These are phyloP conservation scores for Bombus soroeensis DNA, from an alignment of 1,140 invertebrate genomes.

Conservation along the genomic window DNA sequence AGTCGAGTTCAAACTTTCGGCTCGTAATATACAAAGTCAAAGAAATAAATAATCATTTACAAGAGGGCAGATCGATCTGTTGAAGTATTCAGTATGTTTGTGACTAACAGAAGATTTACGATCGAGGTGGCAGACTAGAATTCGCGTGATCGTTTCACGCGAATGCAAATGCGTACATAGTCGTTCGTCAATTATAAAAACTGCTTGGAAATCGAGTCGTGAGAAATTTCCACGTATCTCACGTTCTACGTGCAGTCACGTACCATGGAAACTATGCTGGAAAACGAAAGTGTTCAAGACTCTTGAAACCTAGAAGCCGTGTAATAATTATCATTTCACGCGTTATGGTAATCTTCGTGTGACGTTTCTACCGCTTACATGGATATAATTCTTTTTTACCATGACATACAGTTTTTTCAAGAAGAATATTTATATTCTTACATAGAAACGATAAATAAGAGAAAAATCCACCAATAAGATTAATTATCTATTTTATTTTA, in stretches of 20 bases:
- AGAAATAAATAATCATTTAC: background rate
- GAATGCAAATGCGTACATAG: background rate
- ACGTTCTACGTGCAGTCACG: background rate
- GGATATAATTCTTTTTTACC: background rate
- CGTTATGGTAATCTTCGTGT: background rate
- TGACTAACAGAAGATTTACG: background rate
- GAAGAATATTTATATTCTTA: background rate
- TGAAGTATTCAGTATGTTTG: background rate
- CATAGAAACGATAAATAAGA: background rate
- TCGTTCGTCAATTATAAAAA: slow-evolving; percentile 33
- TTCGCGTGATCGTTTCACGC: slow-evolving; percentile 1
- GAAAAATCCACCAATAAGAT: background rate
- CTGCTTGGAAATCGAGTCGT: slow-evolving; percentile 18
- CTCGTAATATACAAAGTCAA: background rate
- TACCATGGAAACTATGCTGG: slow-evolving; percentile 6
- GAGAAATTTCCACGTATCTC: slow-evolving; percentile 18
- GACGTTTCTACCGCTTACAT: background rate
- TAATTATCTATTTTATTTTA: background rate
- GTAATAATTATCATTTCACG: background rate
- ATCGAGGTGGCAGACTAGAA: background rate
- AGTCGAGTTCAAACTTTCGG: background rate
- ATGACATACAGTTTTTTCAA: background rate
- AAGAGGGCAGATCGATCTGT: background rate
- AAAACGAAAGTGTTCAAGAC: slow-evolving; percentile 34
- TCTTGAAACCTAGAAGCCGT: background rate